Percentiles rank a stretch among this genome's conserved stretches.
Conservation (phyloP, 2,113 vertebrate species). For the Chrysochloris asiatica region DNA sequence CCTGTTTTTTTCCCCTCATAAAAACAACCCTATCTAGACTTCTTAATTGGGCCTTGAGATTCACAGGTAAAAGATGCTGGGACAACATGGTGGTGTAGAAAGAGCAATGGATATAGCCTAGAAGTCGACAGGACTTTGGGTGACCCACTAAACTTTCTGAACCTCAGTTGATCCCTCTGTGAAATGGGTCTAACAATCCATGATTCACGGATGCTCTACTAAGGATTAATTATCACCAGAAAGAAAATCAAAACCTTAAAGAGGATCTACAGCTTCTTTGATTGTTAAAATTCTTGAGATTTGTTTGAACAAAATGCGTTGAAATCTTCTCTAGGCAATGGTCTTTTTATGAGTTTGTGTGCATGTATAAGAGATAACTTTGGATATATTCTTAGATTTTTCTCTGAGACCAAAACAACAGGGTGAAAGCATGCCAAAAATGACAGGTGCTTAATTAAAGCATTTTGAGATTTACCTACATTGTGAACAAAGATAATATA, state of each 20-base stretch:
- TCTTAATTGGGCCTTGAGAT: background rate
- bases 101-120: background rate
- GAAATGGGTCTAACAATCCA: background rate
- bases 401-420: conserved; percentile 4
- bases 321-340: background rate
- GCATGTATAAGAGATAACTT: background rate
- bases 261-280: background rate
- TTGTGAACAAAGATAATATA: no score
- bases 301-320: background rate
- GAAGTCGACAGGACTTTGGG: background rate
- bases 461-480: conserved; percentile 11
- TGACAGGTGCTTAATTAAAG: conserved; percentile 35
- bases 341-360: background rate
- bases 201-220: background rate
- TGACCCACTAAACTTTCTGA: background rate
- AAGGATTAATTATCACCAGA: background rate
- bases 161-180: conserved; percentile 7
- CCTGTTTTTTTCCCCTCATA: background rate
- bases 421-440: background rate
- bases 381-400: conserved; percentile 14
- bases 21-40: background rate
- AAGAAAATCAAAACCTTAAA: background rate
- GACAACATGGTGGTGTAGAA: background rate
- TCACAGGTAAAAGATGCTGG: background rate
- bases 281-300: background rate